A percentile compares a stretch with the other conserved stretches of the same genome.
Evolutionary conservation across 1,140 invertebrate genomes (phyloP).

Genomic region (Hyles euphorbiae): DNA sequence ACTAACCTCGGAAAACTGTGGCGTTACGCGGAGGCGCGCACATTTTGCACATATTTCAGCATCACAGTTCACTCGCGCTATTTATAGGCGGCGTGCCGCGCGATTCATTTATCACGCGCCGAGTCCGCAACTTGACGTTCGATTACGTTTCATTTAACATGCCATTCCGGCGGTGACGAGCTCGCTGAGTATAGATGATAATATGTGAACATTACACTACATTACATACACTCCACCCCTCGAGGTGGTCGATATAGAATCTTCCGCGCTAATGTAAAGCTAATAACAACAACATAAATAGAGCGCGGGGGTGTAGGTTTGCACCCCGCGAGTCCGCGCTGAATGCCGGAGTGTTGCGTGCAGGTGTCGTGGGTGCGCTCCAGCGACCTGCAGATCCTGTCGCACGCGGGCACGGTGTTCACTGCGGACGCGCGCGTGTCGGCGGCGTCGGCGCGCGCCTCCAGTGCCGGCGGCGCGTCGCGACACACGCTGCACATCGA

Average conservation of each 20-base stretch:
- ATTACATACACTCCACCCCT: too few species aligned
- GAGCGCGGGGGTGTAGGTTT: too few species aligned
- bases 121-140: background rate
- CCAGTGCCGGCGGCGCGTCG: constrained; percentile 9
- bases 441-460: constrained; percentile 16
- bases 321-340: too few species aligned
- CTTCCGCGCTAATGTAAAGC: too few species aligned
- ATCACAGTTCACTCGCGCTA: background rate
- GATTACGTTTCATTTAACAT: background rate
- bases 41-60: background rate
- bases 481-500: constrained; percentile 80
- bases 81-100: too few species aligned
- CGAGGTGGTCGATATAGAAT: too few species aligned
- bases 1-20: too few species aligned
- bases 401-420: constrained; percentile 81
- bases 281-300: too few species aligned
- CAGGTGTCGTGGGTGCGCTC: constrained; percentile 88
- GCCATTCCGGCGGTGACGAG: background rate
- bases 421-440: constrained; percentile 83
- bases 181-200: too few species aligned
- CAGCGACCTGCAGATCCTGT: constrained; percentile 84
- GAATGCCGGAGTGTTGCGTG: background rate
- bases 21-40: background rate
- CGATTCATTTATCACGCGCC: too few species aligned
- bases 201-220: too few species aligned